Evolutionary conservation across 2,113 vertebrate genomes (phyloP), one percentile per base, ranked within the genome.

Genomic region (Pseudopodoces humilis): DNA sequence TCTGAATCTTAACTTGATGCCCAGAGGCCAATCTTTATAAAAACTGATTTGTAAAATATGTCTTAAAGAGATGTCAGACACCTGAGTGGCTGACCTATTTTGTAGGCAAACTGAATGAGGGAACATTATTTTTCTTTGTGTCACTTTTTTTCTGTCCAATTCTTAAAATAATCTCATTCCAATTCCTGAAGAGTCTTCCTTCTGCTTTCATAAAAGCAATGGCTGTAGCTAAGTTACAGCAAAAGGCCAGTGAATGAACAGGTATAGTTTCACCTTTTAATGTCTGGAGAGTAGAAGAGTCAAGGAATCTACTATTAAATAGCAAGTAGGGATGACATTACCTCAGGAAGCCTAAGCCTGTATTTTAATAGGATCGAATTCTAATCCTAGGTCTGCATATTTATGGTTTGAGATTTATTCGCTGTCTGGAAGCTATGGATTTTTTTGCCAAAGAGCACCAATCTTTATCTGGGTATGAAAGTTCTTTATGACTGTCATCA

Each of bases 401-500:
- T 94, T 79, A 37, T 43, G 23, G 28, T 63, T 64, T 80, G 52
- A 92, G 64, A 93, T 92, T 82, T 88, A 89, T 83, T 59, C 77
- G 44, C 44, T 95, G 25, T 67, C 62, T 86, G 60, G 9, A 78
- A 82, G 46, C 35, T 75, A 91, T 68, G 19, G 72, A 88, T 93
- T 91, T 88, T 88, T 88, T 68, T 85, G 23, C 17, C 59, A 83
- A 93, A 53, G 23, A 77, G 10, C 18, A 78, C 90, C 72, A 39
- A 53, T 92, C 69, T 91, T 88, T 84, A 68, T 59, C 52, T 84
- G 52, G 33, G 44, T 74, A 37, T 9, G 2, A 71, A 78, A 78
- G 44, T 84, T 94, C 60, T 96, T 94, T 94, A 94, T 37, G 80
- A 68, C 65, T 92, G 78, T 35, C 90, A 91, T 88, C 60, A 75